Percentiles rank a stretch among this genome's conserved stretches.
These are phyloP conservation scores for Aphaenogaster ashmeadi DNA, from an alignment of 1,140 invertebrate genomes.

Conservation along the genomic window DNA sequence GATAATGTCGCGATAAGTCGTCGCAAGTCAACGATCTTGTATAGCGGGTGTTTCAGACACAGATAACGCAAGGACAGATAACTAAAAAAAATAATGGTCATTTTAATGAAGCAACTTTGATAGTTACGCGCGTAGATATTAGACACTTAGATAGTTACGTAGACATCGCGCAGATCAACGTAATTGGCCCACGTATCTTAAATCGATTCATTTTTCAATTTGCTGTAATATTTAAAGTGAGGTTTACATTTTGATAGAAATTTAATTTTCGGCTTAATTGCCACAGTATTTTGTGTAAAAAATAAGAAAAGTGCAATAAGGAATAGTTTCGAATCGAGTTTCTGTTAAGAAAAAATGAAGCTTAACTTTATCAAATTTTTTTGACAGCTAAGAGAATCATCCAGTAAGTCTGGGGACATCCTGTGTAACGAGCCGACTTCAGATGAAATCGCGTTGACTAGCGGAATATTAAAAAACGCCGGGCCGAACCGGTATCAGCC, in stretches of 20 bases:
- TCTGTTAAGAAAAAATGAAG: not conserved
- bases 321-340: not conserved
- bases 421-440: slow-evolving; percentile 19
- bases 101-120: not conserved
- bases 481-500: not conserved
- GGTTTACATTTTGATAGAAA: not conserved
- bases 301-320: not conserved
- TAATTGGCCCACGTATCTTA: not conserved
- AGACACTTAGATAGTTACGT: too few species aligned
- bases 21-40: slow-evolving; percentile 26
- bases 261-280: not conserved
- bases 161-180: not conserved
- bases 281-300: not conserved
- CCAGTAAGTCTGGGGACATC: not conserved
- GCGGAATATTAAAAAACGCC: slow-evolving; percentile 23
- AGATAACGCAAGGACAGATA: not conserved
- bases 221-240: not conserved
- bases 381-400: not conserved
- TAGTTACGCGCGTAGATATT: not conserved
- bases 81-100: not conserved
- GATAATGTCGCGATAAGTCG: slow-evolving; percentile 35
- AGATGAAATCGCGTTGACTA: slow-evolving; percentile 25
- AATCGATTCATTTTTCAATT: not conserved
- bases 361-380: not conserved
- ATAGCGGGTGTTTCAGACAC: not conserved